Percentiles rank a stretch among this genome's conserved stretches.
phyloP scores from a whole-genome alignment of 2,888 invertebrate species.

The Harpagoxenus sublaevis region DNA sequence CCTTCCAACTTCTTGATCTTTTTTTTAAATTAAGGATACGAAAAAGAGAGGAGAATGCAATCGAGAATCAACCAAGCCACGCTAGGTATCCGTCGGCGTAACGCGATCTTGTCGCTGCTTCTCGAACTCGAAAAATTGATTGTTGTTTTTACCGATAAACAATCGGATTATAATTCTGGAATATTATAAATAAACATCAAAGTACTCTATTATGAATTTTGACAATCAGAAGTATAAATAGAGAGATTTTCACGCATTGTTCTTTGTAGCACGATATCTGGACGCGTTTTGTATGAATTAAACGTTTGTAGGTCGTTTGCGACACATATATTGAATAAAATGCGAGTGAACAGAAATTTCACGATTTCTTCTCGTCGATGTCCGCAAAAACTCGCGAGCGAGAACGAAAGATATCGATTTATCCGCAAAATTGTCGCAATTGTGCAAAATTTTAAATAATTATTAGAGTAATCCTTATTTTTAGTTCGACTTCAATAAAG shows the following conservation, averaged over 20 bases:
- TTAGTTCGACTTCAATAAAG: neutral
- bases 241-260: neutral
- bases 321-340: neutral
- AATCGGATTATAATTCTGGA: neutral
- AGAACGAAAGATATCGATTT: neutral
- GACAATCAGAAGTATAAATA: neutral
- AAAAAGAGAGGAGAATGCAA: neutral
- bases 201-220: neutral
- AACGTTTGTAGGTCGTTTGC: neutral
- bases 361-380: neutral
- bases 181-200: neutral
- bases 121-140: no score
- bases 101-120: no score
- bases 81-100: neutral
- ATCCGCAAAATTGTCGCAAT: neutral
- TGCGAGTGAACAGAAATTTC: neutral
- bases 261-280: neutral
- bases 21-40: neutral
- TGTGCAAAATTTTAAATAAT: slow-evolving; percentile 1
- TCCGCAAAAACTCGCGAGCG: neutral
- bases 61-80: neutral
- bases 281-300: neutral
- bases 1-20: neutral
- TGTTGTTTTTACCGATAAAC: neutral
- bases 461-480: neutral